These are phyloP conservation scores for Gambusia affinis DNA, from an alignment of 2,113 vertebrate species.

Conservation along the genomic window DNA sequence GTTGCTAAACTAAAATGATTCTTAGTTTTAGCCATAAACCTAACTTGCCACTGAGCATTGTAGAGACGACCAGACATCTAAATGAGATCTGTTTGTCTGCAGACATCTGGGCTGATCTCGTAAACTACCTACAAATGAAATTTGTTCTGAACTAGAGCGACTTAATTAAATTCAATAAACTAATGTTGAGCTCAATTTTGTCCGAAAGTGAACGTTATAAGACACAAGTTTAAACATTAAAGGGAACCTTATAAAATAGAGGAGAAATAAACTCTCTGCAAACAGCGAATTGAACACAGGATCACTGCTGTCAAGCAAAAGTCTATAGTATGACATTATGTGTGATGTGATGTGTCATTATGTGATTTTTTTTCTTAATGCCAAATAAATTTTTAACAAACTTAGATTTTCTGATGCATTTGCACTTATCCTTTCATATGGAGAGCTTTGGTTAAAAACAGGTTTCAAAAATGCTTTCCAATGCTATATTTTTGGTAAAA, in stretches of 20 bases:
- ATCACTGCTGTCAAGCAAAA: too few relatives aligned
- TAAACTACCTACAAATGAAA: not conserved
- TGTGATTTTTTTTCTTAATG: not conserved
- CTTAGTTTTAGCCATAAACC: not conserved
- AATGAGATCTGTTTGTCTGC: not conserved
- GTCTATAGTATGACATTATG: not conserved
- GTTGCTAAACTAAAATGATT: not conserved
- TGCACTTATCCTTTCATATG: not conserved
- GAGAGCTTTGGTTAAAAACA: not conserved
- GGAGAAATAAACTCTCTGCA: not conserved
- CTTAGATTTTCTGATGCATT: not conserved
- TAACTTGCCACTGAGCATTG: not conserved
- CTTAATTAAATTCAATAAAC: not conserved
- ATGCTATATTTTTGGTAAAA: too few relatives aligned
- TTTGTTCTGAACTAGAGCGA: not conserved
- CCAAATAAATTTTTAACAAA: not conserved
- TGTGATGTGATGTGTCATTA: too few relatives aligned
- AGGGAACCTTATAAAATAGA: not conserved
- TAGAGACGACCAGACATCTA: not conserved
- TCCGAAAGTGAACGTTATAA: not conserved
- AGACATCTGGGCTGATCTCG: not conserved
- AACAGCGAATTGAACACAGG: too few relatives aligned
- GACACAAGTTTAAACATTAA: not conserved
- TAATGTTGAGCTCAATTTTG: not conserved
- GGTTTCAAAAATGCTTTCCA: not conserved